phyloP scores from a whole-genome alignment of 2,888 invertebrate genomes.

The Dynastes tityus region DNA sequence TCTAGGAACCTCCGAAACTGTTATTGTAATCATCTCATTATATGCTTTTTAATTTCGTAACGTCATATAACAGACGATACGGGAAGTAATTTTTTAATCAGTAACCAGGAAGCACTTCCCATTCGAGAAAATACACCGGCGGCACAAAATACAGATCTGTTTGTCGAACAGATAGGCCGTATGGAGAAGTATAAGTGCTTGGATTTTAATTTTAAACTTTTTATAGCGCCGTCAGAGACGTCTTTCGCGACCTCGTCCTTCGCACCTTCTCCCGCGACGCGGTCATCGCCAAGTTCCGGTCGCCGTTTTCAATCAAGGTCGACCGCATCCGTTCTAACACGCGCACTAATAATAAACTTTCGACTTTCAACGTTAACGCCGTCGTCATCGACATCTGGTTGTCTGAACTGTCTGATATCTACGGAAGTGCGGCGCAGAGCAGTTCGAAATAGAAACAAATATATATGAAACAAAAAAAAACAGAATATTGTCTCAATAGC shows the following conservation, averaged over 20 bases:
- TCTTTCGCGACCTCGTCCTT: constrained; percentile 26
- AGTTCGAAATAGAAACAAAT: too few species aligned
- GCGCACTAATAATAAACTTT: constrained; percentile 32
- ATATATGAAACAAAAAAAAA: too few species aligned
- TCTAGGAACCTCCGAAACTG: too few species aligned
- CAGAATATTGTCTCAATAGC: too few species aligned
- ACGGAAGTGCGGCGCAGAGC: background rate
- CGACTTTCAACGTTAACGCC: constrained; percentile 25
- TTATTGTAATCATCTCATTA: too few species aligned
- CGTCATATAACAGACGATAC: too few species aligned
- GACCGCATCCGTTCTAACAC: constrained; percentile 8
- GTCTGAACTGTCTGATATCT: background rate
- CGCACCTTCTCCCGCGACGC: constrained; percentile 3
- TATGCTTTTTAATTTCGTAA: too few species aligned
- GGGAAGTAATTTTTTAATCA: too few species aligned
- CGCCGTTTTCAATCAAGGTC: constrained; percentile 39
- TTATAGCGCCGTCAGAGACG: constrained; percentile 22
- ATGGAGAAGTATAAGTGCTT: background rate
- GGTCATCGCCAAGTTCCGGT: constrained; percentile 27
- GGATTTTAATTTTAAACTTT: constrained; percentile 25
- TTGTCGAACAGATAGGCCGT: background rate
- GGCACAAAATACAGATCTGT: background rate
- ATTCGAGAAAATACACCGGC: background rate
- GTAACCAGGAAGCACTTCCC: background rate
- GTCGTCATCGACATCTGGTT: constrained; percentile 25